Conservation (phyloP, 2,113 vertebrate genomes). For the Ptychochromis oligacanthus region DNA sequence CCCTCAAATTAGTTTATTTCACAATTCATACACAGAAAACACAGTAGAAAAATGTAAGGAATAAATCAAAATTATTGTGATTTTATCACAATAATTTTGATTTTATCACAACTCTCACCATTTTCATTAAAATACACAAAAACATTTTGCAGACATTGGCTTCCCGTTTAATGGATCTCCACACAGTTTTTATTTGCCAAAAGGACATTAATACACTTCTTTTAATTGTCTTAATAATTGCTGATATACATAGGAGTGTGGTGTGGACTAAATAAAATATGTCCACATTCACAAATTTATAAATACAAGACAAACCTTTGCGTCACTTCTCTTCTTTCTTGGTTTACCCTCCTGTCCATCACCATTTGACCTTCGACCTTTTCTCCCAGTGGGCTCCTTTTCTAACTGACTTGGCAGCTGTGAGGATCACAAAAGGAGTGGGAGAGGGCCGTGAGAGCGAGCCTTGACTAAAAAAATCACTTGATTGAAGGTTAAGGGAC, state of each 20-base stretch:
- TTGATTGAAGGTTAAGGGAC: conserved; percentile 45
- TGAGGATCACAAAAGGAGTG: conserved; percentile 73
- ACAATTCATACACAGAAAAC: not conserved
- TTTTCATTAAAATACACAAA: not conserved
- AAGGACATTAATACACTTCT: not conserved
- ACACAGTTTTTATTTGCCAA: not conserved
- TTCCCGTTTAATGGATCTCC: accelerated
- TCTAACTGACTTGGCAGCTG: conserved; percentile 82
- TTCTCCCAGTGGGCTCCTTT: conserved; percentile 89
- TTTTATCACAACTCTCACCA: too few species aligned
- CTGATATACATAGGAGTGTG: not conserved
- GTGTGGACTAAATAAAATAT: not conserved
- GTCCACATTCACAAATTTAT: not conserved
- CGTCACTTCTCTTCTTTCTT: conserved; percentile 89
- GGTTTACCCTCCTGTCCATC: conserved; percentile 96
- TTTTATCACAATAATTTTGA: not conserved
- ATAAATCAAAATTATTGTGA: not conserved
- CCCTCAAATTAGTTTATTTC: not conserved
- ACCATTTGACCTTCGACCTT: conserved; percentile 94
- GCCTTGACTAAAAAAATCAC: conserved; percentile 39
- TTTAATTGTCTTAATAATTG: not conserved
- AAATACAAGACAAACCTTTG: conserved; percentile 73
- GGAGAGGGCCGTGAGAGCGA: conserved; percentile 54
- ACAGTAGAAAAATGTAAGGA: not conserved
- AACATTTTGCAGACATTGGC: not conserved